These are phyloP conservation scores for Polyploca ridens DNA, from an alignment of 2,888 invertebrate species.

Conservation along the genomic window DNA sequence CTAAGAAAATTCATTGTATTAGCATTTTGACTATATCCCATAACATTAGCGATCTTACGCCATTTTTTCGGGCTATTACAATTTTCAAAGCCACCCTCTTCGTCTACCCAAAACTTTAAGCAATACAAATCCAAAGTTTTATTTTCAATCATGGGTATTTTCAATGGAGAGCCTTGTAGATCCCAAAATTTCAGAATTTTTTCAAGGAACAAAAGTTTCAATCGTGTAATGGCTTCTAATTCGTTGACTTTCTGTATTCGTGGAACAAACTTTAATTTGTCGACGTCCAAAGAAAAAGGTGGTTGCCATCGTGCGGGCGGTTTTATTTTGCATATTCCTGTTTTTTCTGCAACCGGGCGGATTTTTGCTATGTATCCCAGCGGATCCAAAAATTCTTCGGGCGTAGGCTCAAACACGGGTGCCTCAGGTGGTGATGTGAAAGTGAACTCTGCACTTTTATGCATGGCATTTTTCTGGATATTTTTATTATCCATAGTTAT, in stretches of 20 bases:
- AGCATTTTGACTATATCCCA: constrained; percentile 86
- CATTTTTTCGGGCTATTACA: constrained; percentile 87
- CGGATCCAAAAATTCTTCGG: constrained; percentile 90
- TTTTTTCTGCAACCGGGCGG: constrained; percentile 88
- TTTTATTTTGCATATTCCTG: constrained; percentile 91
- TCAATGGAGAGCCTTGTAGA: constrained; percentile 86
- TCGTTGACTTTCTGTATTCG: constrained; percentile 83
- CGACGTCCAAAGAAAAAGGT: constrained; percentile 91
- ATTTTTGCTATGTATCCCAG: constrained; percentile 90
- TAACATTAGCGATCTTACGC: constrained; percentile 85
- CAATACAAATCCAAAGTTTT: constrained; percentile 88
- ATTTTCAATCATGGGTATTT: constrained; percentile 88
- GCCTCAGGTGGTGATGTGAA: constrained; percentile 86
- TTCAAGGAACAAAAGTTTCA: constrained; percentile 89
- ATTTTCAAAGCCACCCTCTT: constrained; percentile 84
- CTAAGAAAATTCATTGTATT: constrained; percentile 84
- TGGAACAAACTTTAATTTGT: constrained; percentile 83
- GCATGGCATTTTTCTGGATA: constrained; percentile 82
- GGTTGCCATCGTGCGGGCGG: constrained; percentile 91
- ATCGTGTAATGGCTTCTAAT: constrained; percentile 88
- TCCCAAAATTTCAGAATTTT: constrained; percentile 91
- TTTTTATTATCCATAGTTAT: constrained; percentile 75
- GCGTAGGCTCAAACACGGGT: constrained; percentile 88
- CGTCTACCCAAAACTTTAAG: constrained; percentile 85
- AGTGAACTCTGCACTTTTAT: constrained; percentile 79